Evolutionary conservation across 2,113 vertebrate species (phyloP), one percentile per base, ranked within the genome.

Genomic region (Podiceps cristatus): DNA sequence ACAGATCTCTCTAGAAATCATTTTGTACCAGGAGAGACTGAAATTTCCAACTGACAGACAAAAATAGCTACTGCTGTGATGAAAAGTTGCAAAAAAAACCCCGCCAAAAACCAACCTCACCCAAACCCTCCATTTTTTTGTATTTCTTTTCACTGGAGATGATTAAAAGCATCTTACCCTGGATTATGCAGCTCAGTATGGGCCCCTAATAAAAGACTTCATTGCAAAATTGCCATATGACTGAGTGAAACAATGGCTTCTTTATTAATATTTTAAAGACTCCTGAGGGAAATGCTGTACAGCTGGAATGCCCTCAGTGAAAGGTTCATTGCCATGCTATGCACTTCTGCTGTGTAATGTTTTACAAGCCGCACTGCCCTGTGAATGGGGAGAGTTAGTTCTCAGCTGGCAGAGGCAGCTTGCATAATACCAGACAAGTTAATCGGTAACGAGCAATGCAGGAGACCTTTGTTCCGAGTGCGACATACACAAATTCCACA

Each of bases 401-500:
- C 71, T 92, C 42, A 72, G 93, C 82, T 96, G 93, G 89, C 19
- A 63, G 77, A 76, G 44, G 88, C 79, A 59, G 78, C 91, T 55
- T 97, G 93, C 76, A 88, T 89, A 92, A 93, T 91, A 89, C 66
- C 94, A 79, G 88, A 58, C 60, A 95, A 98, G 98, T 98, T 98
- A 98, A 98, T 98, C 10, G 77, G 88, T 97, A 98, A 98, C 95
- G 53, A 94, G 91, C 60, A 83, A 81, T 73, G 90, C 91, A 85
- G 89, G 83, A 97, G 97, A 98, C 97, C 98, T 98, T 98, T 98
- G 98, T 88, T 97, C 97, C 9, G 44, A 96, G 84, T 96, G 86
- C 78, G 77, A 93, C 42, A 94, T 31, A 78, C 60, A 66, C 93
- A 53, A 93, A 97, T 90, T 97, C 88, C 96, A 93, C 81, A 79